Conservation (phyloP, 92 coral and sea anemone species). For the Epizoanthus fatuus region DNA sequence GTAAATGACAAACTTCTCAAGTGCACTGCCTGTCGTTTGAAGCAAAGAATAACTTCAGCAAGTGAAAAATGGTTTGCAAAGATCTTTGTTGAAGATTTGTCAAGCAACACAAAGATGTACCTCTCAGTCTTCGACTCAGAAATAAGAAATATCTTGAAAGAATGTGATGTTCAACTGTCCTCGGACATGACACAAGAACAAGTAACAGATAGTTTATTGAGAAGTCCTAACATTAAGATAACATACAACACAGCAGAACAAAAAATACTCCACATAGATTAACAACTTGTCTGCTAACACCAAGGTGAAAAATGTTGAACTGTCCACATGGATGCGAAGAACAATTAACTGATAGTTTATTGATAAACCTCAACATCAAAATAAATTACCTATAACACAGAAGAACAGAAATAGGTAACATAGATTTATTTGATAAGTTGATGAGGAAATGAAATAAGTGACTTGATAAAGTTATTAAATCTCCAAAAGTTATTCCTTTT, state of each 20-base stretch:
- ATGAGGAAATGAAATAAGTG: slow-evolving; percentile 7
- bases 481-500: slow-evolving; percentile 12
- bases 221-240: slow-evolving; percentile 22
- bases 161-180: slow-evolving; percentile 40
- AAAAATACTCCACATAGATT: slow-evolving; percentile 40
- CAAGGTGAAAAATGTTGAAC: slow-evolving; percentile 32
- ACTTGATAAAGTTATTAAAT: slow-evolving; percentile 2
- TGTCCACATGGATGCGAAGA: slow-evolving; percentile 39
- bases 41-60: slow-evolving; percentile 41
- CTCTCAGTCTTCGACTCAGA: slow-evolving; percentile 49
- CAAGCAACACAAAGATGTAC: slow-evolving; percentile 52
- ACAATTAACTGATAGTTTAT: slow-evolving; percentile 33
- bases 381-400: slow-evolving; percentile 52
- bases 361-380: slow-evolving; percentile 18
- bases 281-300: slow-evolving; percentile 12
- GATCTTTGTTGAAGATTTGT: slow-evolving; percentile 50
- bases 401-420: slow-evolving; percentile 38
- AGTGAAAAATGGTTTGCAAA: slow-evolving; percentile 56
- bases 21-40: slow-evolving; percentile 50
- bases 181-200: slow-evolving; percentile 48
- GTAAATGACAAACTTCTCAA: slow-evolving; percentile 44
- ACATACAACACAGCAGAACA: slow-evolving; percentile 56
- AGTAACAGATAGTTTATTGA: slow-evolving; percentile 40
- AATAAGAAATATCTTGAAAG: slow-evolving; percentile 44
- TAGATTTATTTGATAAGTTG: slow-evolving; percentile 10